Evolutionary conservation across 2,113 vertebrate genomes (phyloP).

Genomic region (Psammodynastes pulverulentus): DNA sequence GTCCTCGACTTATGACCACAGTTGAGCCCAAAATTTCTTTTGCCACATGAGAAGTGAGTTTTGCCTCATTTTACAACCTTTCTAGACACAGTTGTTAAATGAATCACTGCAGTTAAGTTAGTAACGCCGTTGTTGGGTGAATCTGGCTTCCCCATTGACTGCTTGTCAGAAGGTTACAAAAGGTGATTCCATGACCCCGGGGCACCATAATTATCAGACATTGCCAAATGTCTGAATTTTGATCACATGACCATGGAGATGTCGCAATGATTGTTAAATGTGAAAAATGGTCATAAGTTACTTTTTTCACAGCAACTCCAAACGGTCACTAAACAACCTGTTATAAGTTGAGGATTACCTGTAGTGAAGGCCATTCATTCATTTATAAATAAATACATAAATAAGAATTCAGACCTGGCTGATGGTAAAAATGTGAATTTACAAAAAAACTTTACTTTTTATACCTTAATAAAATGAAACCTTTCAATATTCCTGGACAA

Average conservation of each 20-base stretch:
- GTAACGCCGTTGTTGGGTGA: neutral
- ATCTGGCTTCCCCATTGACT: too few relatives aligned
- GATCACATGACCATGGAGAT: neutral
- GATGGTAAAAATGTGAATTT: neutral
- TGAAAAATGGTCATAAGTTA: neutral
- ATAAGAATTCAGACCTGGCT: neutral
- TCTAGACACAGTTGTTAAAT: neutral
- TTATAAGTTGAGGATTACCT: neutral
- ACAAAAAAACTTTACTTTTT: neutral
- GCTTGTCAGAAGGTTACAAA: too few relatives aligned
- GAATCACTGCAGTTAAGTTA: neutral
- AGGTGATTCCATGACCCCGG: too few relatives aligned
- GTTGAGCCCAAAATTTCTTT: neutral
- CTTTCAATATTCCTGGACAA: neutral
- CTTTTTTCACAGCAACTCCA: neutral
- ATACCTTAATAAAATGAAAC: neutral
- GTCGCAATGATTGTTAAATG: neutral
- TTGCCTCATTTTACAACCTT: neutral
- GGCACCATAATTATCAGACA: too few relatives aligned
- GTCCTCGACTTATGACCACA: neutral
- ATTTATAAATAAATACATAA: too few relatives aligned
- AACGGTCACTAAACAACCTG: neutral
- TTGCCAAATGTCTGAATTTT: neutral
- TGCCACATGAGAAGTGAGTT: neutral
- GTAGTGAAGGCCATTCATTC: neutral